phyloP scores from a whole-genome alignment of 2,113 vertebrate species.

The Megaleporinus macrocephalus region DNA sequence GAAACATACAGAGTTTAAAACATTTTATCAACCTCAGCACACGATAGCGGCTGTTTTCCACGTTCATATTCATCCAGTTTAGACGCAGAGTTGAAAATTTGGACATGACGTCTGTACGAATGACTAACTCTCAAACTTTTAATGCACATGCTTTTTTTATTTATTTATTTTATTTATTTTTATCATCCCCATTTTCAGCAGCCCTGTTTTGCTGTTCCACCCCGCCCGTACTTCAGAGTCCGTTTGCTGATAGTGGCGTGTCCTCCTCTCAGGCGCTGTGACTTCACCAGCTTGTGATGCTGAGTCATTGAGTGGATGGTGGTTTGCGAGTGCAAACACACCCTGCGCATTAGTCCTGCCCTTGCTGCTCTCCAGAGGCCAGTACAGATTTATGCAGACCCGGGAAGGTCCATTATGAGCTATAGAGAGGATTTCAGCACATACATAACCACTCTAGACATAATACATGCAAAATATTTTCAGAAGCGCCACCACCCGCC shows the following conservation, averaged over 20 bases:
- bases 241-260: slow-evolving; percentile 14
- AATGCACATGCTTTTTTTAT: neutral
- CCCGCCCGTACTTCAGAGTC: neutral
- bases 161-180: too few species aligned
- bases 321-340: slow-evolving; percentile 30
- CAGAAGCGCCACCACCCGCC: neutral
- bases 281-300: slow-evolving; percentile 36
- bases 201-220: neutral
- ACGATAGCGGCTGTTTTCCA: too few species aligned
- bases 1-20: too few species aligned
- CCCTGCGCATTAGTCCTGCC: slow-evolving; percentile 35
- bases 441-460: slow-evolving; percentile 10
- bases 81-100: too few species aligned
- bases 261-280: slow-evolving; percentile 14
- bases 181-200: neutral
- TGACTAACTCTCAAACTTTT: neutral
- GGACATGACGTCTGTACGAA: too few species aligned
- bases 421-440: neutral
- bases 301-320: slow-evolving; percentile 49
- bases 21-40: too few species aligned
- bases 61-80: too few species aligned
- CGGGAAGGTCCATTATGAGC: slow-evolving; percentile 24
- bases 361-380: slow-evolving; percentile 33
- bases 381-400: slow-evolving; percentile 9
- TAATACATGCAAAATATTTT: neutral